phyloP scores from a whole-genome alignment of 2,797 vertebrate species.

The Cottoperca gobio region DNA sequence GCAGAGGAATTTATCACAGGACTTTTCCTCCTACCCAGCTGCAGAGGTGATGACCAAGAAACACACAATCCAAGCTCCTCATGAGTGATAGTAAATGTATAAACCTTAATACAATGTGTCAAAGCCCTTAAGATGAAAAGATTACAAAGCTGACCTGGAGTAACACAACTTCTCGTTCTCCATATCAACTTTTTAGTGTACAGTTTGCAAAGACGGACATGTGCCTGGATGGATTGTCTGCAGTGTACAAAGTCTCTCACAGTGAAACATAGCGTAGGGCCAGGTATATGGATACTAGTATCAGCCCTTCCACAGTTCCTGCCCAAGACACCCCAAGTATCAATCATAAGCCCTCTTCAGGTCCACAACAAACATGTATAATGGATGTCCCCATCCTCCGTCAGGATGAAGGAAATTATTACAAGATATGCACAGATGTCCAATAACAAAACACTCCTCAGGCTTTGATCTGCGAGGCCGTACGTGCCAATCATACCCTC shows the following conservation, averaged over 20 bases:
- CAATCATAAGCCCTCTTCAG: too few species aligned
- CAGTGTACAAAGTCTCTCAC: too few species aligned
- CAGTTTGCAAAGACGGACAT: not conserved
- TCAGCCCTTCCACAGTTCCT: not conserved
- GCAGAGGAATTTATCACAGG: conserved; percentile 41
- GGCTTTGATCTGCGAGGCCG: not conserved
- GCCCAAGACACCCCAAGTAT: too few species aligned
- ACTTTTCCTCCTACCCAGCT: not conserved
- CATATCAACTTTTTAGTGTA: too few species aligned
- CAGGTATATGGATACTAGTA: not conserved
- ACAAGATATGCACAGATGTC: not conserved
- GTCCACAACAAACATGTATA: too few species aligned
- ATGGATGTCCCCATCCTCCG: too few species aligned
- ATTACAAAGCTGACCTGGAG: not conserved
- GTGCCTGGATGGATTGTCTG: not conserved
- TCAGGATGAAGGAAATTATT: too few species aligned
- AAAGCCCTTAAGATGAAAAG: not conserved
- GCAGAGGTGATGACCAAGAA: conserved; percentile 3
- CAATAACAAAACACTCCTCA: not conserved
- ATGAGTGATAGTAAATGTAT: not conserved
- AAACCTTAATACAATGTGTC: not conserved
- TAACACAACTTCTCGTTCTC: not conserved
- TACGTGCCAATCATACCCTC: not conserved
- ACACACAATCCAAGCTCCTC: not conserved
- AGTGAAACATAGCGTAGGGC: not conserved